These are phyloP conservation scores for Pachyramphus minor DNA, from an alignment of 2,113 vertebrate genomes.

Conservation along the genomic window DNA sequence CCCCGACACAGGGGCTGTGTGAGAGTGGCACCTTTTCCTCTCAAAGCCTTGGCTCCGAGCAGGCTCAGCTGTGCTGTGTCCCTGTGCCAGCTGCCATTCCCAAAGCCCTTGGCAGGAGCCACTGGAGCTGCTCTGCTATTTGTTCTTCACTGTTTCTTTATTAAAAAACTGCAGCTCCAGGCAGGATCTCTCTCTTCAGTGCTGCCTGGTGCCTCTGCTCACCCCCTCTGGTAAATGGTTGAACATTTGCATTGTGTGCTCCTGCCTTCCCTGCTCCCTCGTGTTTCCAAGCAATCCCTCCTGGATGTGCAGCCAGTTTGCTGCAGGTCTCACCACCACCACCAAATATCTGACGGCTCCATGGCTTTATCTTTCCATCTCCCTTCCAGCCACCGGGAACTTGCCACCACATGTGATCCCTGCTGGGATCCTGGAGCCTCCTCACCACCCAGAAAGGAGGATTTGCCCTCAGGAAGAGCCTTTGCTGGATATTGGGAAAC, in stretches of 20 bases:
- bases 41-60: neutral
- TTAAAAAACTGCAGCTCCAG: slow-evolving; percentile 11
- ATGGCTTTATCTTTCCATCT: neutral
- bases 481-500: neutral
- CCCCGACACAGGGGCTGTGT: neutral
- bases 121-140: neutral
- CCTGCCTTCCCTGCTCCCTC: neutral
- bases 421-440: neutral
- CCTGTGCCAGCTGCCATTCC: slow-evolving; percentile 32
- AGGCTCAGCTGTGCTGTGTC: neutral
- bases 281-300: neutral
- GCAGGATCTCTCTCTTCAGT: neutral
- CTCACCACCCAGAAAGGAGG: neutral
- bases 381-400: neutral
- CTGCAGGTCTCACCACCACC: neutral
- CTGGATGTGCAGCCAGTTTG: neutral
- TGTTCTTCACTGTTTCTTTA: neutral
- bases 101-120: slow-evolving; percentile 16
- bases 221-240: neutral
- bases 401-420: neutral
- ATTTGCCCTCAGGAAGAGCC: neutral
- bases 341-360: neutral
- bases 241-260: neutral
- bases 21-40: neutral
- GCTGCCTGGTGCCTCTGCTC: neutral